Evolutionary conservation across 64 coral and sea anemone species (phyloP).

Genomic region (Montipora sp.): DNA sequence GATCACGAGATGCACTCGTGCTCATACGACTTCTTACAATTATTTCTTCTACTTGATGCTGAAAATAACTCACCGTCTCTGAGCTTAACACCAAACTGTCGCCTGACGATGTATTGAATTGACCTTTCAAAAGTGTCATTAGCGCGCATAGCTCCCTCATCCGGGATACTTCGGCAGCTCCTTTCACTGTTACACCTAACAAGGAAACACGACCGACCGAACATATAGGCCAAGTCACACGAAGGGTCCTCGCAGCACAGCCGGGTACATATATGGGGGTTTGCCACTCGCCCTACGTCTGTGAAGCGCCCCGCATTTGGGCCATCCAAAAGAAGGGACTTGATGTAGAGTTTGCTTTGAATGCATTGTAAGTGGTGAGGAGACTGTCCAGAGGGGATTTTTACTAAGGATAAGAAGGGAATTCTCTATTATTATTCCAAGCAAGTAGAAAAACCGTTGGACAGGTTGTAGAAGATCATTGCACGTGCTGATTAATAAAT

Average conservation of each 20-base stretch:
- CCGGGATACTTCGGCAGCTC: slow-evolving; percentile 70
- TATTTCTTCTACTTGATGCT: neutral
- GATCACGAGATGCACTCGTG: no score
- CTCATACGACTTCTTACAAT: no score
- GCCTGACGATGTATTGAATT: slow-evolving; percentile 87
- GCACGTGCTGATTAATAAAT: no score
- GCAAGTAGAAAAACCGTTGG: no score
- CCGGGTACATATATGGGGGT: slow-evolving; percentile 86
- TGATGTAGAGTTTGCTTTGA: slow-evolving; percentile 85
- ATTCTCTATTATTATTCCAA: no score
- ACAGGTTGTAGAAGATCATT: no score
- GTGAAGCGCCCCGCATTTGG: slow-evolving; percentile 87
- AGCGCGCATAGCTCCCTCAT: slow-evolving; percentile 18
- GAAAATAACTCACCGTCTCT: slow-evolving; percentile 64
- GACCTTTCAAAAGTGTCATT: slow-evolving; percentile 63
- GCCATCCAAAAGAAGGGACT: slow-evolving; percentile 69
- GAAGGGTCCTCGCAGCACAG: slow-evolving; percentile 93
- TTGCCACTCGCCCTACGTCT: slow-evolving; percentile 84
- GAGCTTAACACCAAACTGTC: slow-evolving; percentile 75
- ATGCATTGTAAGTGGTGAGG: slow-evolving; percentile 96
- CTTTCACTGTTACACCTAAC: slow-evolving; percentile 88
- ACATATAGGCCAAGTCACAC: slow-evolving; percentile 97
- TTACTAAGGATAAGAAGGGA: slow-evolving; percentile 52
- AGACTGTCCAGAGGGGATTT: slow-evolving; percentile 91
- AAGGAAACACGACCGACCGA: slow-evolving; percentile 88